These are phyloP conservation scores for Muscidifurax raptorellus DNA, from an alignment of 1,140 invertebrate species.

Conservation along the genomic window DNA sequence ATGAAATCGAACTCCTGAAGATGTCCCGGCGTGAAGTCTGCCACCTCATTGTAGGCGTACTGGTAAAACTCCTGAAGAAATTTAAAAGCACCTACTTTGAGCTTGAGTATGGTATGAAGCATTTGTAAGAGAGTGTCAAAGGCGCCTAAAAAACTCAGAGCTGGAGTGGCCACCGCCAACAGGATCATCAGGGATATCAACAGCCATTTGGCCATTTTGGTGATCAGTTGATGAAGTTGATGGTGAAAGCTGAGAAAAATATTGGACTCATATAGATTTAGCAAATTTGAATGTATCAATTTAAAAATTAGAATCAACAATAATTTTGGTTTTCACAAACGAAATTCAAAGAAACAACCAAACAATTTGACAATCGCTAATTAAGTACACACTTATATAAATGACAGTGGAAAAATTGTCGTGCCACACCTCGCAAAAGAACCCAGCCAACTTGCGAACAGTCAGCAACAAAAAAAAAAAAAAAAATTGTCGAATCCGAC, in stretches of 20 bases:
- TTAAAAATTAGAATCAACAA: too few species aligned
- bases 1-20: conserved; percentile 5
- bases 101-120: background rate
- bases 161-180: background rate
- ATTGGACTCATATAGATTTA: too few species aligned
- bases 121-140: background rate
- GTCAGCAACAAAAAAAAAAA: background rate
- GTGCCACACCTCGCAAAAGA: background rate
- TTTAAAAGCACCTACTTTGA: background rate
- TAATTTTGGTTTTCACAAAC: too few species aligned
- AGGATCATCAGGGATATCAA: background rate
- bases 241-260: too few species aligned
- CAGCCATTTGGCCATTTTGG: too few species aligned
- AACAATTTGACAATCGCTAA: too few species aligned
- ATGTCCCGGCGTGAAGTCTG: background rate
- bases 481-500: background rate
- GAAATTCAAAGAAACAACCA: too few species aligned
- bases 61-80: background rate
- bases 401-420: too few species aligned
- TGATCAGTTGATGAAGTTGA: too few species aligned
- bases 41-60: background rate
- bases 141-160: too few species aligned
- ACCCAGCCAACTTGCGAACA: background rate
- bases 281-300: too few species aligned
- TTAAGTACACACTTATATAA: too few species aligned